These are phyloP conservation scores for Psittacula derbiana DNA, from an alignment of 2,797 vertebrate genomes.

Conservation along the genomic window DNA sequence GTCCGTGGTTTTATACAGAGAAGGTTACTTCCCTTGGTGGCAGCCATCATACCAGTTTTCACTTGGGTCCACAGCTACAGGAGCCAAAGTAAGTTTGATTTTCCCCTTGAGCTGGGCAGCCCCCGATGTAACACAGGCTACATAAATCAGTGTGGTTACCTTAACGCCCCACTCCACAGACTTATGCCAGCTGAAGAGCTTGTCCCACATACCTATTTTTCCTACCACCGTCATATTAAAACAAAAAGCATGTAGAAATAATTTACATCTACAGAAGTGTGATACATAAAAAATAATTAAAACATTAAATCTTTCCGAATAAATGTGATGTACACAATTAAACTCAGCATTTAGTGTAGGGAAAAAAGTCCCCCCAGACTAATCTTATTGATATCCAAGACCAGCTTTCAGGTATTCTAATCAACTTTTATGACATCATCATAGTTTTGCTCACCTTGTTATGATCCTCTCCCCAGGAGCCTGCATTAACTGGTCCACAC, in stretches of 20 bases:
- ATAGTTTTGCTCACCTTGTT: background rate
- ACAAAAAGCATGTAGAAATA: background rate
- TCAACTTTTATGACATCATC: background rate
- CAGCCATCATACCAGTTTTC: background rate
- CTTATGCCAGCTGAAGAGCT: background rate
- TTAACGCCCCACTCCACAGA: background rate
- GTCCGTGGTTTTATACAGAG: accelerated
- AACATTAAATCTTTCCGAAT: constrained; percentile 62
- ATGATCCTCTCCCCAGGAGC: constrained; percentile 13
- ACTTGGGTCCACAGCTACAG: background rate
- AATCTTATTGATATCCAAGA: background rate
- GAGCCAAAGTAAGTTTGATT: background rate
- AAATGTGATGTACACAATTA: constrained; percentile 27
- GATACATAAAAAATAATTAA: constrained; percentile 65
- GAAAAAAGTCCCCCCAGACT: background rate
- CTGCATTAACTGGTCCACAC: background rate
- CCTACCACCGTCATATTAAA: background rate
- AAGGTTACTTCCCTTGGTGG: background rate
- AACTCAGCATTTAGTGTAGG: constrained; percentile 34
- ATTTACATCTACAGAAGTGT: constrained; percentile 27
- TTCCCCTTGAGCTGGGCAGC: background rate
- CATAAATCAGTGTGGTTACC: background rate
- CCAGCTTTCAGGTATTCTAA: background rate
- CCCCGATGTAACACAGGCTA: background rate
- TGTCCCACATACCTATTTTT: background rate